Percentiles rank a stretch among this genome's conserved stretches.
Evolutionary conservation across 2,888 invertebrate species (phyloP).

Genomic region (Chymomyza fuscimana): DNA sequence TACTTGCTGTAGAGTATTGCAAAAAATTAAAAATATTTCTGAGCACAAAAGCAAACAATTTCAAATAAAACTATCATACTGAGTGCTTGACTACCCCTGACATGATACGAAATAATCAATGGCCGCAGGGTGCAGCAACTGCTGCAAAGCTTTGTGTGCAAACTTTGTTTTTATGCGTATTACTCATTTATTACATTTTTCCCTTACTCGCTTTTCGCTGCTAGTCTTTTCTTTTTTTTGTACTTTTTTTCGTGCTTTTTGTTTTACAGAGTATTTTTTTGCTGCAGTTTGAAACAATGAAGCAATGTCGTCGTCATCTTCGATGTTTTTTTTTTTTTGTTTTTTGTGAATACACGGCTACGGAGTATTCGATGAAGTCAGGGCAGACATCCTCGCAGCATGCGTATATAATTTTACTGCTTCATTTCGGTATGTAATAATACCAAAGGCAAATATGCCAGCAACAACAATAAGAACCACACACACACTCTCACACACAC

Average conservation of each 20-base stretch:
- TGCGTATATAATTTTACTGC: slow-evolving; percentile 63
- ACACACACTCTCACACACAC: slow-evolving; percentile 15
- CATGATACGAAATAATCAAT: neutral
- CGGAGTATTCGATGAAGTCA: slow-evolving; percentile 18
- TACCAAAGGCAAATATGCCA: slow-evolving; percentile 53
- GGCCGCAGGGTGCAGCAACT: neutral
- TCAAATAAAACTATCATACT: neutral
- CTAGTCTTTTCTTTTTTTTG: neutral
- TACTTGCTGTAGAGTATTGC: neutral
- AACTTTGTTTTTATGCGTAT: slow-evolving; percentile 56
- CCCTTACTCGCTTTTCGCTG: slow-evolving; percentile 6
- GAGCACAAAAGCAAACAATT: neutral
- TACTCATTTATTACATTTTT: slow-evolving; percentile 58
- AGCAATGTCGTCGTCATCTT: slow-evolving; percentile 17
- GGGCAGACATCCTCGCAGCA: slow-evolving; percentile 18
- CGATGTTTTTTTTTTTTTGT: neutral
- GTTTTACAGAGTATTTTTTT: neutral
- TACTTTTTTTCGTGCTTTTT: neutral
- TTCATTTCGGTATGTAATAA: slow-evolving; percentile 59
- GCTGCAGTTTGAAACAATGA: slow-evolving; percentile 52
- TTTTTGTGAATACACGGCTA: neutral
- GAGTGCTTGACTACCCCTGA: neutral
- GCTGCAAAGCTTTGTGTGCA: slow-evolving; percentile 25
- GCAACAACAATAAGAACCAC: slow-evolving; percentile 16
- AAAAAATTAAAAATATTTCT: neutral